A percentile compares a stretch with the other conserved stretches of the same genome.
Conservation (phyloP, 2,113 vertebrate genomes). For the Sphaerodactylus townsendi region DNA sequence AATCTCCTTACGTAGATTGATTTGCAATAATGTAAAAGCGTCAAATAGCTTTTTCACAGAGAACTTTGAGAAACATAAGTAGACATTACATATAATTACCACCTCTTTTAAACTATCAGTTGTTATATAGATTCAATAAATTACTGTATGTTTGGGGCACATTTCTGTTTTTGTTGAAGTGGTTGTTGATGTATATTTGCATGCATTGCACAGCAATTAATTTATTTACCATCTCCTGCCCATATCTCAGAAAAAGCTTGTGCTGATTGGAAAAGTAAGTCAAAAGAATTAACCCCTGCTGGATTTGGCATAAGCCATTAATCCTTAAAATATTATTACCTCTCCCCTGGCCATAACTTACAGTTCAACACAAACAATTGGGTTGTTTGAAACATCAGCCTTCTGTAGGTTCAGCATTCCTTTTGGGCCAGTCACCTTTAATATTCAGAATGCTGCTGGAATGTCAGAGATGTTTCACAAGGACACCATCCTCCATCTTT, state of each 20-base stretch:
- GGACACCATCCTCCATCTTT: background rate
- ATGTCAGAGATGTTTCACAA: background rate
- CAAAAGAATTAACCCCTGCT: conserved; percentile 54
- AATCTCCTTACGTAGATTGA: conserved; percentile 54
- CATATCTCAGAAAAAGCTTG: conserved; percentile 58
- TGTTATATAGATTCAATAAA: conserved; percentile 30
- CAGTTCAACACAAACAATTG: background rate
- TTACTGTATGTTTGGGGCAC: conserved; percentile 31
- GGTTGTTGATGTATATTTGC: background rate
- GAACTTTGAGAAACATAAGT: conserved; percentile 27
- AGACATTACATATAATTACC: conserved; percentile 45
- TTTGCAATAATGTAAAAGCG: conserved; percentile 63
- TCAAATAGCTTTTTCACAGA: conserved; percentile 46
- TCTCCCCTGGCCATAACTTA: conserved; percentile 5
- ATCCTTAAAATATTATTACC: conserved; percentile 36
- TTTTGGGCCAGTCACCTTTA: background rate
- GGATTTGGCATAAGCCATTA: conserved; percentile 39
- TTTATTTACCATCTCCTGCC: conserved; percentile 67
- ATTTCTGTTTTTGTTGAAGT: conserved; percentile 25
- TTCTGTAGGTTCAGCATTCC: background rate
- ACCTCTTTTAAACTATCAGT: conserved; percentile 50
- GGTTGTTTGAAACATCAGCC: background rate
- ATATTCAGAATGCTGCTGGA: background rate
- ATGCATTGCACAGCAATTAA: conserved; percentile 52
- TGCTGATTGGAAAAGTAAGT: conserved; percentile 57